Evolutionary conservation across 2,113 vertebrate genomes (phyloP).

Genomic region (Crypturellus undulatus): DNA sequence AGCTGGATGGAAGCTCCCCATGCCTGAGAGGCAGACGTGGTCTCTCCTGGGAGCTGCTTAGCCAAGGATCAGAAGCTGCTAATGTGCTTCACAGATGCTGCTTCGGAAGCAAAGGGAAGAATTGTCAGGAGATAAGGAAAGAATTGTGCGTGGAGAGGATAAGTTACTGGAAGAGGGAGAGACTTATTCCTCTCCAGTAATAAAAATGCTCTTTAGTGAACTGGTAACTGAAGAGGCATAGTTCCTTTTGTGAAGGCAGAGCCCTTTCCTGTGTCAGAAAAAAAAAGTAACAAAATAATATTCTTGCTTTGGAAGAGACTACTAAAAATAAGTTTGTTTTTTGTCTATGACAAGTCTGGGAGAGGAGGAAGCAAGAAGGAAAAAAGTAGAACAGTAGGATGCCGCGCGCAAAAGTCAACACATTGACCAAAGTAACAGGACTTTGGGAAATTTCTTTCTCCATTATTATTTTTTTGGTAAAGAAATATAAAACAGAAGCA

Average conservation of each 20-base stretch:
- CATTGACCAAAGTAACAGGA: not conserved
- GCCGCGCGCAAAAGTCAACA: not conserved
- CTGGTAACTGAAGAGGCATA: not conserved
- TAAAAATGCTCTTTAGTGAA: not conserved
- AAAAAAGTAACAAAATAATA: not conserved
- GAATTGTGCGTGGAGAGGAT: not conserved
- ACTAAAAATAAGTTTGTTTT: not conserved
- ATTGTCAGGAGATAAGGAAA: not conserved
- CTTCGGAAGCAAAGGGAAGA: not conserved
- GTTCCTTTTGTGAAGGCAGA: not conserved
- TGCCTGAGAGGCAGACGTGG: not conserved
- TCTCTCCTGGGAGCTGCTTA: not conserved
- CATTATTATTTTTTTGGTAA: too few relatives aligned
- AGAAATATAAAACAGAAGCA: too few relatives aligned
- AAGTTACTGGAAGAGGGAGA: not conserved
- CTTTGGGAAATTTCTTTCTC: too few relatives aligned
- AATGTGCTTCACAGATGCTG: not conserved
- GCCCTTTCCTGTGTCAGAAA: not conserved
- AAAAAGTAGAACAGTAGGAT: not conserved
- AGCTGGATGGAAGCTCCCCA: not conserved
- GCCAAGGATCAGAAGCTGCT: not conserved
- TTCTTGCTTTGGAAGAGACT: not conserved
- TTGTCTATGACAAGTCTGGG: not conserved
- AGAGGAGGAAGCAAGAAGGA: not conserved
- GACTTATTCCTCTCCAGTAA: not conserved